A percentile compares a stretch with the other conserved stretches of the same genome.
Evolutionary conservation across 2,113 vertebrate genomes (phyloP).

Genomic region (Hyla sarda): DNA sequence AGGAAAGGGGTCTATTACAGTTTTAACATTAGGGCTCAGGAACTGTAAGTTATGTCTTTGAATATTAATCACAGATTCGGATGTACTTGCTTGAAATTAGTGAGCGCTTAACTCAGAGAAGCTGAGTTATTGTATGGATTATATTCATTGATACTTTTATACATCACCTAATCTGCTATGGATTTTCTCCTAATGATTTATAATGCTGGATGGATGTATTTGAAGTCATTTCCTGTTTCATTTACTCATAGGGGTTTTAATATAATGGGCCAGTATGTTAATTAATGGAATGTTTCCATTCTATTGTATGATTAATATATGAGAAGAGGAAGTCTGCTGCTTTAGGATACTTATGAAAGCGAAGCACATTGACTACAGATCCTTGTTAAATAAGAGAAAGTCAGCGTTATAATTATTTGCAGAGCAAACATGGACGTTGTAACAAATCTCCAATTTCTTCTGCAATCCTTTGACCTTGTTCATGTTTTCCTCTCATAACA

Average conservation of each 20-base stretch:
- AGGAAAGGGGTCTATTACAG: not conserved
- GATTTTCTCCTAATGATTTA: conserved; percentile 40
- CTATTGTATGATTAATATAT: conserved; percentile 40
- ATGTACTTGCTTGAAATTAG: not conserved
- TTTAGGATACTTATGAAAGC: conserved; percentile 33
- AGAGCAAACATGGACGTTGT: conserved; percentile 26
- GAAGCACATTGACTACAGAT: conserved; percentile 8
- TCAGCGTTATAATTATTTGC: conserved; percentile 41
- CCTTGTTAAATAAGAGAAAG: conserved; percentile 35
- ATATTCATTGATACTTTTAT: conserved; percentile 25
- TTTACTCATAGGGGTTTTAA: conserved; percentile 29
- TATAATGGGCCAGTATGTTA: conserved; percentile 21
- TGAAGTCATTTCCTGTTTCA: conserved; percentile 45
- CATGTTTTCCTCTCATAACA: conserved; percentile 9
- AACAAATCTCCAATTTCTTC: conserved; percentile 44
- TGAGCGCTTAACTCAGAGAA: not conserved
- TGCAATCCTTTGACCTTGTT: conserved; percentile 26
- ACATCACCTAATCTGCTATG: conserved; percentile 35
- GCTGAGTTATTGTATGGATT: conserved; percentile 7
- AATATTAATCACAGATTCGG: not conserved
- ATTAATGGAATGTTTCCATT: conserved; percentile 44
- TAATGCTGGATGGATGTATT: conserved; percentile 37
- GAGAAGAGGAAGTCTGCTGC: conserved; percentile 37
- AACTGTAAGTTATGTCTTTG: not conserved
- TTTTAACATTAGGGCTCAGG: not conserved